Evolutionary conservation across 37 sponge, comb jelly and placozoan species (phyloP).

Genomic region (Geodia barretti): DNA sequence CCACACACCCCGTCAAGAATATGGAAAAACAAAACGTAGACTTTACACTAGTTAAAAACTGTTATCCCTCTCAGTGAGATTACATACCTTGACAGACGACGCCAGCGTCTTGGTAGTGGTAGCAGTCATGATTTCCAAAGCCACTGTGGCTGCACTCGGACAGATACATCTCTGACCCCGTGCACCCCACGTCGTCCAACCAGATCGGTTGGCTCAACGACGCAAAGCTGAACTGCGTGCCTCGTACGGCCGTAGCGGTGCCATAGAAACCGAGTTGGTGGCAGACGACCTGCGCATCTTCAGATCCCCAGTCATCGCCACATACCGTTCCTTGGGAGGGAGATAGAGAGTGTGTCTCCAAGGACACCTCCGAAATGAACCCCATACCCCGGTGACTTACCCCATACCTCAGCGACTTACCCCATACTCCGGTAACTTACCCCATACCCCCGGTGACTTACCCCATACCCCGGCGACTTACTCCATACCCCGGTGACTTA

Average conservation of each 20-base stretch:
- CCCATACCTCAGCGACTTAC: too few species aligned
- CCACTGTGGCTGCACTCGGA: background rate
- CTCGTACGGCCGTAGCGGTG: background rate
- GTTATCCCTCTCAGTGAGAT: too few species aligned
- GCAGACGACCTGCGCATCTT: background rate
- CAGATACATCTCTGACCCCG: constrained; percentile 20
- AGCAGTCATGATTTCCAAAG: constrained; percentile 8
- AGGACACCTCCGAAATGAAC: background rate
- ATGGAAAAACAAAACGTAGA: too few species aligned
- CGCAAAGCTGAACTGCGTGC: constrained; percentile 47
- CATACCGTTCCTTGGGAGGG: too few species aligned
- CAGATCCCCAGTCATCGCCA: background rate
- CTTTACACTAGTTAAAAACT: too few species aligned
- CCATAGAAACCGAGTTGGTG: constrained; percentile 46
- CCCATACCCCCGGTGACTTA: too few species aligned
- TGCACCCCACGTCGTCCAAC: constrained; percentile 27
- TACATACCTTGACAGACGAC: constrained; percentile 18
- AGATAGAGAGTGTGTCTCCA: background rate
- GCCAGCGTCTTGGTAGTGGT: constrained; percentile 17
- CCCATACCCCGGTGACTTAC: background rate
- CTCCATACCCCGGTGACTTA: too few species aligned
- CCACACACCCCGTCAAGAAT: too few species aligned
- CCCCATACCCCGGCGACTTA: too few species aligned
- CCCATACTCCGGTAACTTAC: too few species aligned
- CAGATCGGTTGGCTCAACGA: constrained; percentile 18